Evolutionary conservation across 2,888 invertebrate genomes (phyloP), one percentile per base, ranked within the genome.

Genomic region (Caenorhabditis sinica): DNA sequence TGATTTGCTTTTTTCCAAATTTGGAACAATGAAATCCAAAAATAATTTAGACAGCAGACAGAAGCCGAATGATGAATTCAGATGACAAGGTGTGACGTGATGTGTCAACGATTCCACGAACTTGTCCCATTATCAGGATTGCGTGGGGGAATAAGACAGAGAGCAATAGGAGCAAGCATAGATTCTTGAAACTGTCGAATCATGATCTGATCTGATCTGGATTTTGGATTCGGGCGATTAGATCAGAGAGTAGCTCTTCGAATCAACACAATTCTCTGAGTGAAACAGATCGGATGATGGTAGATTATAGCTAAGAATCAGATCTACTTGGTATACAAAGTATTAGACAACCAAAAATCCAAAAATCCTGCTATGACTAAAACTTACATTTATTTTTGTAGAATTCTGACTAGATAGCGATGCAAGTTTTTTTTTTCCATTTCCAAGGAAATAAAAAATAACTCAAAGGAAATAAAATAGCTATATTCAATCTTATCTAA

Each of bases 1-100:
- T 15, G 13, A 69, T 61, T 63, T n/a, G 33, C 13, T 45, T 20
- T 51, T 23, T 51, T 33, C 65, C 74, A 56, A 36, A 74, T 65
- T 53, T 53, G 65, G 74, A 74, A 65, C 74, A 74, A 74, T 74
- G 53, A 36, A 40, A 60, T 65, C 63, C 74, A 25, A 65, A 74
- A 74, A 74, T 74, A 74, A 53, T 43, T 40, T 63, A 36, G 11
- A 49, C n/a, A 20, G 51, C 73, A 49, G 45, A 33, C 45, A 13
- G 40, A 15, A 40, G 25, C 23, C 51, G 25, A 43, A 73, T 43
- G 72, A 65, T 65, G 65, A 43, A 65, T 65, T 65, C 45, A 45
- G 28, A 45, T 65, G 45, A 45, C 63, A 63, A 4, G 23, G 43
- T 28, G 45, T 69, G 69, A 69, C 69, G 69, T 69, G 69, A 56